phyloP scores from a whole-genome alignment of 2,113 vertebrate genomes.

The Thinocorus orbignyianus region DNA sequence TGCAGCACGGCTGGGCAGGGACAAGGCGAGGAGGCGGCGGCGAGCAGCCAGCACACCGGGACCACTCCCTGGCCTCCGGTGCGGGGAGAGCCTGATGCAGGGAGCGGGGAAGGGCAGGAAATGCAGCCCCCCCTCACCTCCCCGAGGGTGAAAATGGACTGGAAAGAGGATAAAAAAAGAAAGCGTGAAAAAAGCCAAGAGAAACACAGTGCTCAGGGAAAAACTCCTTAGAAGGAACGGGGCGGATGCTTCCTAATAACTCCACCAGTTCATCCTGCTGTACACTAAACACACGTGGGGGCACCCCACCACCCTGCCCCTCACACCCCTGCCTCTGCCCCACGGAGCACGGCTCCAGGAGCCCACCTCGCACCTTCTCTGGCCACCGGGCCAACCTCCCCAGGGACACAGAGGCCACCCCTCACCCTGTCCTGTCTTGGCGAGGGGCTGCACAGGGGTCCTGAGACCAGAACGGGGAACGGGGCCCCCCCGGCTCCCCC shows the following conservation, averaged over 20 bases:
- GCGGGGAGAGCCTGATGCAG: neutral
- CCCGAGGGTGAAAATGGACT: conserved; percentile 7
- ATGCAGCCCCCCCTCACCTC: neutral
- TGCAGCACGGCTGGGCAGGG: neutral
- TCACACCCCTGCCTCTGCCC: neutral
- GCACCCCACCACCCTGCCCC: neutral
- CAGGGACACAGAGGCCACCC: neutral
- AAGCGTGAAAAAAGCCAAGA: conserved; percentile 44
- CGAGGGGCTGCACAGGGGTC: neutral
- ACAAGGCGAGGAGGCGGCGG: neutral
- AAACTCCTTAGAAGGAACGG: conserved; percentile 54
- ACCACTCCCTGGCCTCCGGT: neutral
- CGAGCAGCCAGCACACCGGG: neutral
- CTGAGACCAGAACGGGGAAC: neutral
- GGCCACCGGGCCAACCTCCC: neutral
- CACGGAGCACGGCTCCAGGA: neutral
- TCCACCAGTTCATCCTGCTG: neutral
- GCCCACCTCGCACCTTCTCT: neutral
- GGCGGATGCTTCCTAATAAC: neutral
- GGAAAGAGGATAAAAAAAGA: conserved; percentile 64
- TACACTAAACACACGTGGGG: neutral
- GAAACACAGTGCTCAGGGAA: neutral
- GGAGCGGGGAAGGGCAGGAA: neutral
- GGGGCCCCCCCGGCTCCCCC: neutral
- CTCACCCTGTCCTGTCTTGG: neutral